Evolutionary conservation across 2,113 vertebrate genomes (phyloP).

Genomic region (Silurus meridionalis): DNA sequence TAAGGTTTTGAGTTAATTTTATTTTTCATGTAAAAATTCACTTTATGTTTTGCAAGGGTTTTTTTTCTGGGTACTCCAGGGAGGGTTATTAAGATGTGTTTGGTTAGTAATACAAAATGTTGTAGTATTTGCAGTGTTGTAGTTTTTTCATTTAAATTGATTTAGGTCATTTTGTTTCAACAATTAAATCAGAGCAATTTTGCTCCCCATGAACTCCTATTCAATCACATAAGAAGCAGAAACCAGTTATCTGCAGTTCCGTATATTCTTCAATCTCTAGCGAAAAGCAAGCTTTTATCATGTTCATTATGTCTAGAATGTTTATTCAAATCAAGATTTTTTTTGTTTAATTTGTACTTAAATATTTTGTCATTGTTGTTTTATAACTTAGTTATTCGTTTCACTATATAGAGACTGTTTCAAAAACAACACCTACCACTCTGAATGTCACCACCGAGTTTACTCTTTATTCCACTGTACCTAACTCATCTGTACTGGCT

Average conservation of each 20-base stretch:
- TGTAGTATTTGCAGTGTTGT: neutral
- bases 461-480: neutral
- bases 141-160: neutral
- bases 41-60: too few relatives aligned
- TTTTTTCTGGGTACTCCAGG: neutral
- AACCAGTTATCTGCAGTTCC: too few relatives aligned
- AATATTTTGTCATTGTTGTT: neutral
- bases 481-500: rapidly evolving
- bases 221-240: neutral
- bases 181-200: too few relatives aligned
- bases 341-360: neutral
- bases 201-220: too few relatives aligned
- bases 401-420: neutral
- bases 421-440: neutral
- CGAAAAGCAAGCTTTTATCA: too few relatives aligned
- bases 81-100: neutral
- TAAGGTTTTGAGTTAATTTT: too few relatives aligned
- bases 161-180: too few relatives aligned
- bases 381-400: neutral
- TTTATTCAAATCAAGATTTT: neutral
- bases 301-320: too few relatives aligned
- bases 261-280: too few relatives aligned
- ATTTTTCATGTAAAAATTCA: too few relatives aligned
- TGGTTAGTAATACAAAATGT: neutral
- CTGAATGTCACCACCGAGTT: neutral